phyloP scores from a whole-genome alignment of 2,113 vertebrate species.

The Mellivora capensis region DNA sequence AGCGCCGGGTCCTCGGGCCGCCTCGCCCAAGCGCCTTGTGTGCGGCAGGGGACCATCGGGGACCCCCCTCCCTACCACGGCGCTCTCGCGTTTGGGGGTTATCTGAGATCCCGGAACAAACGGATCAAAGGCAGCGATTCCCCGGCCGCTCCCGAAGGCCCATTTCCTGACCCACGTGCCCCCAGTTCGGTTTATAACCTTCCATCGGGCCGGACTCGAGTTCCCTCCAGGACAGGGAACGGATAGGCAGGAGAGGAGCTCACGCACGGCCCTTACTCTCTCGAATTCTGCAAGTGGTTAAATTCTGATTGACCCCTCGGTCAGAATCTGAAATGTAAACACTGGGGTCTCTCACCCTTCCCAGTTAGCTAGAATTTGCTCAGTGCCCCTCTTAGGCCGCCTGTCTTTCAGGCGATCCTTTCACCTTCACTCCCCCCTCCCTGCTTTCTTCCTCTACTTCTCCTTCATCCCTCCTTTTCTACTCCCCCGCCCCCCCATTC shows the following conservation, averaged over 20 bases:
- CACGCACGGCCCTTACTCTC: background rate
- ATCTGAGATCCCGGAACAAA: background rate
- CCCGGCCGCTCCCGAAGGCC: background rate
- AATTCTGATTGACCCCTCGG: conserved; percentile 67
- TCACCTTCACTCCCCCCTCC: background rate
- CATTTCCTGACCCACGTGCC: conserved; percentile 30
- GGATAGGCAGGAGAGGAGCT: background rate
- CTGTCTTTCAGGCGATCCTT: background rate
- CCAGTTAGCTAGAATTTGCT: background rate
- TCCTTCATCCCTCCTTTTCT: background rate
- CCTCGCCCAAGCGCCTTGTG: background rate
- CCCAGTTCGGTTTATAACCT: background rate
- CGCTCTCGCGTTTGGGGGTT: background rate
- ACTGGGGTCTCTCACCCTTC: background rate
- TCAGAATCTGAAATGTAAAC: conserved; percentile 41
- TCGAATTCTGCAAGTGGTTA: conserved; percentile 66
- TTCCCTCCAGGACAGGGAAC: background rate
- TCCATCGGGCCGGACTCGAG: background rate
- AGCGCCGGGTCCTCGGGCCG: background rate
- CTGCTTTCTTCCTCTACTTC: background rate
- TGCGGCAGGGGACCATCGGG: background rate
- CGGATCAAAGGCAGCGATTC: conserved; percentile 35
- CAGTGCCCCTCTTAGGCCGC: no score
- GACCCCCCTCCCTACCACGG: background rate
- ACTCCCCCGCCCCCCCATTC: background rate